Evolutionary conservation across 1,140 invertebrate species (phyloP), one percentile per base, ranked within the genome.

Genomic region (Drosophila pruinosa): DNA sequence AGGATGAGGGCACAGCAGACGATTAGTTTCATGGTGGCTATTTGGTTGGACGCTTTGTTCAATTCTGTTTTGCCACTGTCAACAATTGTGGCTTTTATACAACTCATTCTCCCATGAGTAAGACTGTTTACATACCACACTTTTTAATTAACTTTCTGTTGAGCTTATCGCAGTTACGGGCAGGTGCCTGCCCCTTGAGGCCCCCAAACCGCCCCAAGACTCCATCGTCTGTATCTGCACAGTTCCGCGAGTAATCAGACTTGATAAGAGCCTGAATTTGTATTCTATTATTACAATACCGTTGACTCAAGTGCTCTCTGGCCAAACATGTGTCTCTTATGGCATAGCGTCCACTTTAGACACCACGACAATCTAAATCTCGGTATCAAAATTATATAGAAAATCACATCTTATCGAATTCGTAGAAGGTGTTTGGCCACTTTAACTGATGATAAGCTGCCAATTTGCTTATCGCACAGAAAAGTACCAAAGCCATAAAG

Each of bases 1-100:
- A 78, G 17, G 4, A 90, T 63, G 4, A 89, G 54, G 34, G 72
- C 75, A 53, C 57, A 65, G 65, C 77, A 70, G 0, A 89, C 38
- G 43, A 76, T n/a, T n/a, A n/a, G 70, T 47, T 86, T 79, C 72
- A 83, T 90, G 28, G 7, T 48, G 69, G 24, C 19, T 45, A 15
- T 1, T 28, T 50, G 6, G 5, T 53, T 59, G 53, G 53, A 65
- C 41, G n/a, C 19, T 52, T 79, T 10, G 50, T 61, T 34, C 36
- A 6, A 39, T 48, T 47, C 36, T 58, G 22, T 15, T 36, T 21
- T 59, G 34, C 14, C 43, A 17, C 10, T 4, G 17, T 8, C 12
- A 21, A 0, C 4, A 6, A 17, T 17, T 14, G 4, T 1, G 22
- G 41, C 52, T 80, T 86, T 70, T 83, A 83, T 83, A 76, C 15